phyloP scores from a whole-genome alignment of 2,113 vertebrate species.

The Saimiri boliviensis region DNA sequence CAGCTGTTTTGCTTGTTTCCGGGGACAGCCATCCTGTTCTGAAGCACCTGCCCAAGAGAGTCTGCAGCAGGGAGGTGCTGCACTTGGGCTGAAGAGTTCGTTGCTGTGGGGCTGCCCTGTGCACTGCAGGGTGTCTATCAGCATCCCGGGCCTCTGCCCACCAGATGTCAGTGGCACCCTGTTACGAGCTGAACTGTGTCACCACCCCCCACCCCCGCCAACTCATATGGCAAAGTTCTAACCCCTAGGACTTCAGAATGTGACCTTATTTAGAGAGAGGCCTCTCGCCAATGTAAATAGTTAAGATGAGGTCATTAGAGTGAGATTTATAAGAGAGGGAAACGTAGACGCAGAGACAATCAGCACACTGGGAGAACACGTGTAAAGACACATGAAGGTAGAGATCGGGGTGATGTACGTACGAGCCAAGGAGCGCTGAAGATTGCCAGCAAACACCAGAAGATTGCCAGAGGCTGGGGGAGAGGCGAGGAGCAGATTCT shows the following conservation, averaged over 20 bases:
- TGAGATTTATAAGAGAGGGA: no score
- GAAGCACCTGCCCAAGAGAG: background rate
- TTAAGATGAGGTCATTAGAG: background rate
- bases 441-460: background rate
- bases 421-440: background rate
- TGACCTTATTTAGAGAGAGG: background rate
- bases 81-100: background rate
- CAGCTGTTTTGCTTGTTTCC: background rate
- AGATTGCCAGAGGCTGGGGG: background rate
- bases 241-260: background rate
- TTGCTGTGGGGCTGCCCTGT: background rate
- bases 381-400: background rate
- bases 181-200: background rate
- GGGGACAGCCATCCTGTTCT: fast-evolving
- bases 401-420: background rate
- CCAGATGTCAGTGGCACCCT: background rate
- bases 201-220: fast-evolving
- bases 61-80: background rate
- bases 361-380: background rate
- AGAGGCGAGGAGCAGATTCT: background rate
- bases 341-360: background rate
- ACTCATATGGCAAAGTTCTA: background rate
- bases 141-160: background rate
- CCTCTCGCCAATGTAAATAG: no score
- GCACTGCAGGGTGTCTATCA: background rate